Evolutionary conservation across 2,888 invertebrate genomes (phyloP).

Genomic region (Listrodromus nycthemerus): DNA sequence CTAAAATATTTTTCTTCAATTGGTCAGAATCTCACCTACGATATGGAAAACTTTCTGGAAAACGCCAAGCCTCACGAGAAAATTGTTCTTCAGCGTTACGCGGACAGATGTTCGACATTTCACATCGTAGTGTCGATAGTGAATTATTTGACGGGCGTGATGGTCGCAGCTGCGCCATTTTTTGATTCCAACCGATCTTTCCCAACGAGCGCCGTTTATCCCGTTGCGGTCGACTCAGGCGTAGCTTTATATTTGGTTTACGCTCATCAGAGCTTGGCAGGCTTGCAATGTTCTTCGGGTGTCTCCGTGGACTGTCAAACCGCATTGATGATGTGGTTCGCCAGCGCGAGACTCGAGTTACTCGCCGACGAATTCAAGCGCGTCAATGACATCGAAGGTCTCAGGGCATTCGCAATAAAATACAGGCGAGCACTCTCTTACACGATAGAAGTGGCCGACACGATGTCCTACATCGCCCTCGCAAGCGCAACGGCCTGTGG

Average conservation of each 20-base stretch:
- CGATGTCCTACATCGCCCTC: conserved; percentile 60
- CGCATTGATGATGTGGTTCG: conserved; percentile 71
- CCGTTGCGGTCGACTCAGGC: conserved; percentile 54
- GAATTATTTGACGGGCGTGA: conserved; percentile 60
- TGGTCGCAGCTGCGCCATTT: conserved; percentile 67
- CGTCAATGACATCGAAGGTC: conserved; percentile 5
- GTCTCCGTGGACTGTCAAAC: conserved; percentile 70
- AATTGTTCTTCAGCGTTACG: conserved; percentile 62
- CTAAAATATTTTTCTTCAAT: neutral
- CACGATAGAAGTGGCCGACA: conserved; percentile 53
- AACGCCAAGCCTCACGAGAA: conserved; percentile 46
- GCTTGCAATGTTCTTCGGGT: conserved; percentile 56
- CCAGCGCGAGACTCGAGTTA: conserved; percentile 69
- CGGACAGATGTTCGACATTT: conserved; percentile 56
- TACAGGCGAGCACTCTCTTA: conserved; percentile 56
- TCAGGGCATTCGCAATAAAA: conserved; percentile 33
- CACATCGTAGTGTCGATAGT: conserved; percentile 56
- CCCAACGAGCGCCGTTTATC: conserved; percentile 64
- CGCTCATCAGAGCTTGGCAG: conserved; percentile 55
- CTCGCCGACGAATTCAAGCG: conserved; percentile 43
- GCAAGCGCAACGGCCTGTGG: conserved; percentile 32
- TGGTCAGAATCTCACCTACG: conserved; percentile 62
- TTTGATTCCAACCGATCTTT: conserved; percentile 55
- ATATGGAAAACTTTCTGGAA: conserved; percentile 67
- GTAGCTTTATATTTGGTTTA: conserved; percentile 46